Evolutionary conservation across 2,113 vertebrate genomes (phyloP), one percentile per base, ranked within the genome.

Genomic region (Sialia sialis): DNA sequence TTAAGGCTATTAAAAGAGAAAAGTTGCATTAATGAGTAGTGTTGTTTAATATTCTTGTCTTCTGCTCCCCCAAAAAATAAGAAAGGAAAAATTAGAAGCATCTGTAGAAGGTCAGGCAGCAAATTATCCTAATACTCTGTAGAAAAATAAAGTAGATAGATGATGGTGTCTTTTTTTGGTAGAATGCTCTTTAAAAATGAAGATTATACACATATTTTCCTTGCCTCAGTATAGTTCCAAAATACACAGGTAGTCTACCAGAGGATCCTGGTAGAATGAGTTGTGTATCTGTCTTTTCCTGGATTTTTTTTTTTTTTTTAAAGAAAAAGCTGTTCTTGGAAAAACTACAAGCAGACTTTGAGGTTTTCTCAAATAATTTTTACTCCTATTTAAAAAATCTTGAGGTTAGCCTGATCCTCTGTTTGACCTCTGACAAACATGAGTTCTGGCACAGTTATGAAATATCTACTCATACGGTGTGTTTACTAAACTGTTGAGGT

Each of bases 391-490:
- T 93, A 46, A 86, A 84, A 94, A 86, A 90, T 21, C 36, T 66
- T 90, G 93, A 94, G 91, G 79, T 91, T 87, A 74, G 59, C 83
- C 68, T 92, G 68, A 80, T 94, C 68, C 56, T 94, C 76, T 70
- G 26, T 88, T 91, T 96, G 95, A 95, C 90, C 95, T 93, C 72
- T 63, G 79, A 93, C 90, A 95, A 90, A 91, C 79, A 74, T 6
- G 39, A 74, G 30, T 87, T 90, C 72, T 96, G 96, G 90, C 93
- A 77, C 34, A 43, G 56, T 70, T 72, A 41, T 95, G 92, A 94
- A 96, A 78, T 55, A 90, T n/a, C 90, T 83, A 86, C 72, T 95
- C 93, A 93, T 74, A 93, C n/a, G 25, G 48, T 90, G 85, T 95
- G 60, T 95, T 95, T 95, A 80, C 87, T 51, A 59, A 96, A 76